Evolutionary conservation across 2,888 invertebrate species (phyloP), one percentile per base, ranked within the genome.

Genomic region (Microdon myrmicae): DNA sequence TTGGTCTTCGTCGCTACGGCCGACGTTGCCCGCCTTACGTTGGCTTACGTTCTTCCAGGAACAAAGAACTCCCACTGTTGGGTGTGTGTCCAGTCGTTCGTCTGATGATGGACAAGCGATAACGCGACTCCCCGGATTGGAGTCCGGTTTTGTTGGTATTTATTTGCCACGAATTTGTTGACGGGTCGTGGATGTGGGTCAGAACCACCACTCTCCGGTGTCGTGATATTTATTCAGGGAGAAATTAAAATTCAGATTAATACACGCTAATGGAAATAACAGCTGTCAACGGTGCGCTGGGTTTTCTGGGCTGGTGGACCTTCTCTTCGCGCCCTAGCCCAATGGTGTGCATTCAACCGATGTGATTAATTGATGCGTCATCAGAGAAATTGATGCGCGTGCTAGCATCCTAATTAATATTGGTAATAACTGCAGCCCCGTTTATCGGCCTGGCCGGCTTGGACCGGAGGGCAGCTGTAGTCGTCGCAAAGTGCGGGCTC

Each of bases 311-410:
- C 4, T 38, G 23, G 4, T 16, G 6, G 13, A 5, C n/a, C n/a
- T n/a, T n/a, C n/a, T n/a, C n/a, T n/a, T n/a, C n/a, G 8, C 16
- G 22, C 1, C 23, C 16, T 4, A 10, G 2, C 4, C 1, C 16
- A 3, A 4, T 17, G 26, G n/a, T 16, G 22, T 26, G 37, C 54
- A 14, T 45, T 13, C 41, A 13, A 32, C 38, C 16, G 37, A n/a
- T 22, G 13, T 56, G 45, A 56, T 56, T 56, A 56, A 61, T 64
- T 45, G 61, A 58, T 45, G 45, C 56, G 61, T 51, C 45, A 45
- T 49, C 26, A 8, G 19, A 45, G 22, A 14, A 51, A 56, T 45
- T 58, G 56, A 51, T 56, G 61, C 10, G 12, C 22, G 16, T 26
- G 31, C 12, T 45, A 49, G 34, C 23, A 35, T 35, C 39, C 49